Percentiles rank a stretch among this genome's conserved stretches.
Conservation (phyloP, 2,888 invertebrate genomes). For the Ennomos fuscantarius region DNA sequence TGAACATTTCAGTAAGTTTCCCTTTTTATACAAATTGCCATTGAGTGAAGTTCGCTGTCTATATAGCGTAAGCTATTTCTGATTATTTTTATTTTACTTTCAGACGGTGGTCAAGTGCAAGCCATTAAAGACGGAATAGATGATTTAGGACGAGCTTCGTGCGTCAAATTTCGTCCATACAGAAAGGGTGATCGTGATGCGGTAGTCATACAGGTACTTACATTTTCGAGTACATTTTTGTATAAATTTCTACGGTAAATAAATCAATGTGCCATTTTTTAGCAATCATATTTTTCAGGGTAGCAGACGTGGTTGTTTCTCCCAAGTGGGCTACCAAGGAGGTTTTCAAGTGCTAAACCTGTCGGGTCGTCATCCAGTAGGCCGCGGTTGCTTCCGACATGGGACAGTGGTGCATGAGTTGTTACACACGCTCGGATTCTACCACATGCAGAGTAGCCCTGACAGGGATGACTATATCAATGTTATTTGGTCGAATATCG, state of each 20-base stretch:
- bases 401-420: slow-evolving; percentile 92
- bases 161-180: slow-evolving; percentile 78
- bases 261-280: too few species aligned
- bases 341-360: slow-evolving; percentile 84
- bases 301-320: slow-evolving; percentile 77
- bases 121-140: slow-evolving; percentile 78
- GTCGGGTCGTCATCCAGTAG: slow-evolving; percentile 81
- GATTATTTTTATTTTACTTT: slow-evolving; percentile 32
- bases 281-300: slow-evolving; percentile 52
- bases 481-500: slow-evolving; percentile 90
- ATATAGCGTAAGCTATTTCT: too few species aligned
- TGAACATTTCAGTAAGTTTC: slow-evolving; percentile 76
- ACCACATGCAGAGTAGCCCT: slow-evolving; percentile 92
- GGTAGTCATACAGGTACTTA: slow-evolving; percentile 76
- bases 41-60: too few species aligned
- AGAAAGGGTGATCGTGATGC: slow-evolving; percentile 75
- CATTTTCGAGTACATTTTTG: too few species aligned
- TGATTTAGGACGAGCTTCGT: slow-evolving; percentile 76
- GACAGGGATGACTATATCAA: slow-evolving; percentile 91
- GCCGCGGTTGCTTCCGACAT: slow-evolving; percentile 85
- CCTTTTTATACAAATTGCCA: slow-evolving; percentile 1
- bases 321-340: slow-evolving; percentile 79
- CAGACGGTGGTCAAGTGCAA: slow-evolving; percentile 73
- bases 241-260: too few species aligned
- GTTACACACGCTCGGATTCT: slow-evolving; percentile 92